These are phyloP conservation scores for Trigoniulus corallinus DNA, from an alignment of 1,140 invertebrate genomes.

Conservation along the genomic window DNA sequence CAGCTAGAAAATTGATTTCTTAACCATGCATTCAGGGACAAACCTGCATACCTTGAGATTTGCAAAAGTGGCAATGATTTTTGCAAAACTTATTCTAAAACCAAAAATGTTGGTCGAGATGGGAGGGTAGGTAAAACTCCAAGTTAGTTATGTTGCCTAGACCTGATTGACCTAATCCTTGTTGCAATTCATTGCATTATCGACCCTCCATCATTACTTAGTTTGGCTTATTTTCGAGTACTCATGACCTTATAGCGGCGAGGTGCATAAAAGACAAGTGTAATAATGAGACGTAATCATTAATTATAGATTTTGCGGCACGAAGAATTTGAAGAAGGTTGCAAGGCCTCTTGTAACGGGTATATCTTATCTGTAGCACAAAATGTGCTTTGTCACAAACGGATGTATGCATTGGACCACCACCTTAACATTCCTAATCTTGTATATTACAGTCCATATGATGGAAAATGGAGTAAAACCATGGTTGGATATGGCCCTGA, in stretches of 20 bases:
- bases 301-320: slow-evolving; percentile 64
- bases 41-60: too few relatives aligned
- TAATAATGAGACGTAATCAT: background rate
- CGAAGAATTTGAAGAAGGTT: slow-evolving; percentile 92
- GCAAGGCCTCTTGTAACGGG: slow-evolving; percentile 93
- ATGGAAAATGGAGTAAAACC: slow-evolving; percentile 96
- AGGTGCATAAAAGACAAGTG: background rate
- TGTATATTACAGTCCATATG: slow-evolving; percentile 60
- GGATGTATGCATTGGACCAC: background rate
- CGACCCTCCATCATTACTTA: too few relatives aligned
- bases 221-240: background rate
- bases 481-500: slow-evolving; percentile 97
- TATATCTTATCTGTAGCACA: slow-evolving; percentile 23
- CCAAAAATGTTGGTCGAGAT: too few relatives aligned
- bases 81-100: too few relatives aligned
- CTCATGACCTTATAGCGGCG: background rate
- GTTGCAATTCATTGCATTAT: too few relatives aligned
- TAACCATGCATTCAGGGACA: too few relatives aligned
- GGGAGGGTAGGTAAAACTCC: too few relatives aligned
- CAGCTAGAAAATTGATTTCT: too few relatives aligned
- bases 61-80: slow-evolving; percentile 5
- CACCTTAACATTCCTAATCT: background rate
- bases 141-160: too few relatives aligned
- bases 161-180: too few relatives aligned
- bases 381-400: background rate